Evolutionary conservation across 2,113 vertebrate species (phyloP), one percentile per base, ranked within the genome.

Genomic region (Apteryx mantelli): DNA sequence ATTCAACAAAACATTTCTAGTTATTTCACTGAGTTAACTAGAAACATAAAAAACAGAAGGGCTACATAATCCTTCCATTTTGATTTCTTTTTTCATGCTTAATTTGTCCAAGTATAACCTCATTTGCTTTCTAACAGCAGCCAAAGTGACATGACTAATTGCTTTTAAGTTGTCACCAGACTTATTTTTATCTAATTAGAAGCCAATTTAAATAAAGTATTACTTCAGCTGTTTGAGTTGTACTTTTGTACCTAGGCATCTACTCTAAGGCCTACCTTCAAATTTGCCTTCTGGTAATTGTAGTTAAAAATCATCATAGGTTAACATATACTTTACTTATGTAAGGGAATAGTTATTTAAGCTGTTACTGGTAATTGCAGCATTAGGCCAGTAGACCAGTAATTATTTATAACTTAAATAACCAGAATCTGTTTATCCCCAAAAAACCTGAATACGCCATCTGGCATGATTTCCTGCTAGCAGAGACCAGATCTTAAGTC

Each of bases 321-420:
- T 75, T 95, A 88, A 66, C 3, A 8, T 61, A 58, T 21, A 89
- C 46, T 75, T 91, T 88, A 88, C 82, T 96, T 96, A 96, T 13
- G 15, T 93, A 96, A 96, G 55, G 9, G 38, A 28, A 66, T 46
- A 46, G 73, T 82, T 91, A 95, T 91, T 95, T 92, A 97, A 93
- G 40, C 66, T 81, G 66, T 66, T 84, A 87, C 11, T 53, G 86
- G 42, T 50, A 83, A 42, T 63, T 65, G 48, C 53, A 88, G 56
- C 69, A 76, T 82, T 94, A 95, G 80, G 88, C 24, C 70, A 91
- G 76, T 94, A 90, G 86, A 93, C 30, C 71, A 92, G 16, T 81
- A 93, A 95, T 88, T 97, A 94, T 76, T 92, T 88, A 58, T 97
- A 96, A 91, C 82, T 91, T 89, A 95, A 95, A 88, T 63, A 88